Percentiles rank a stretch among this genome's conserved stretches.
Evolutionary conservation across 2,888 invertebrate species (phyloP).

Genomic region (Troides aeacus): DNA sequence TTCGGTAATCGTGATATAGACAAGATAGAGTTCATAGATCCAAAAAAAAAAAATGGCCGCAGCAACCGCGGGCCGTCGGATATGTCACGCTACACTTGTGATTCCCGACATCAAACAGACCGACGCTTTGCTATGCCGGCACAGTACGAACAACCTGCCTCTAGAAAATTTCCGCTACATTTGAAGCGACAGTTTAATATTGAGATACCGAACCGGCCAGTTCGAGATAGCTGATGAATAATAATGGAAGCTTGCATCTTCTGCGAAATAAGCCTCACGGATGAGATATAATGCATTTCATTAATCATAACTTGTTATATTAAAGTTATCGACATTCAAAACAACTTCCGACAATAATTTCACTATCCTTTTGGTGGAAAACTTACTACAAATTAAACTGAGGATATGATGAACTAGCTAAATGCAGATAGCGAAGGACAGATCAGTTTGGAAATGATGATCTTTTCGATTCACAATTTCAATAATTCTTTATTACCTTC

Average conservation of each 20-base stretch:
- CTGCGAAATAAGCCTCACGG: slow-evolving; percentile 4
- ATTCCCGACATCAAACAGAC: slow-evolving; percentile 60
- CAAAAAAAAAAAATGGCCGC: slow-evolving; percentile 51
- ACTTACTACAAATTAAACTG: no score
- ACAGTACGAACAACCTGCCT: slow-evolving; percentile 50
- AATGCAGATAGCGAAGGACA: no score
- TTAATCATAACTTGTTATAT: no score
- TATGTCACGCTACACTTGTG: slow-evolving; percentile 70
- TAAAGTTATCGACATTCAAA: no score
- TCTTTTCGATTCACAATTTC: no score
- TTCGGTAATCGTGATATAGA: slow-evolving; percentile 25
- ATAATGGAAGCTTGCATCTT: slow-evolving; percentile 24
- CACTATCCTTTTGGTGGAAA: no score
- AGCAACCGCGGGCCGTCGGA: slow-evolving; percentile 46
- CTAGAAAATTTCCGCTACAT: slow-evolving; percentile 62
- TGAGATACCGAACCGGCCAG: slow-evolving; percentile 28
- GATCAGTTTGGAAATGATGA: no score
- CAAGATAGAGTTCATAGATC: slow-evolving; percentile 56
- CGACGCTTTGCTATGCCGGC: slow-evolving; percentile 58
- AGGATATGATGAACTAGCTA: no score
- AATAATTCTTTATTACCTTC: no score
- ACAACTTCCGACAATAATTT: no score
- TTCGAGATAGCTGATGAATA: slow-evolving; percentile 31
- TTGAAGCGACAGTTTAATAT: slow-evolving; percentile 44
- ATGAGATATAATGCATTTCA: neutral